Conservation (phyloP, 2,797 vertebrate genomes). For the Alfaro cultratus region DNA sequence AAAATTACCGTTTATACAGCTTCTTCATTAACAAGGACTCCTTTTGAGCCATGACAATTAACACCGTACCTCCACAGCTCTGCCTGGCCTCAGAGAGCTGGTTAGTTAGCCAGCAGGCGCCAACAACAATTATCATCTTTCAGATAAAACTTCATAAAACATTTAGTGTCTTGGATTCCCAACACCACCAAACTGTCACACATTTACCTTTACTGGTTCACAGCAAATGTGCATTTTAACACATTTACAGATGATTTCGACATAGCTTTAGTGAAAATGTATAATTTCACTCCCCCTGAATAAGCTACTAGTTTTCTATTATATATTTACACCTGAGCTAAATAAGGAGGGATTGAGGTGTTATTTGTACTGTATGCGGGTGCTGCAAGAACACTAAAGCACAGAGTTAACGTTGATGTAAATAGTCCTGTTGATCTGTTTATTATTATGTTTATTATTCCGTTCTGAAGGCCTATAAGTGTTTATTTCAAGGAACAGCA, state of each 20-base stretch:
- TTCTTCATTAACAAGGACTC: neutral
- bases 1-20: neutral
- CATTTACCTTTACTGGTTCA: neutral
- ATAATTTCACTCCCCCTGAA: neutral
- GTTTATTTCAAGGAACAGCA: constrained; percentile 22
- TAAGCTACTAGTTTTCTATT: neutral
- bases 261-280: neutral
- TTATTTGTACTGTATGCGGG: neutral
- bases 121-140: neutral
- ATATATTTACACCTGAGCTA: neutral
- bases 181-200: neutral
- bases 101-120: neutral
- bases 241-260: neutral
- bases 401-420: neutral
- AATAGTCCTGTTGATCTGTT: constrained; percentile 15
- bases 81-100: neutral
- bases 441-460: constrained; percentile 21
- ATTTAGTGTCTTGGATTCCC: neutral
- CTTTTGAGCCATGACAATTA: neutral
- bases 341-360: neutral
- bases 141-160: neutral
- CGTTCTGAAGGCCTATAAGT: constrained; percentile 23
- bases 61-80: neutral
- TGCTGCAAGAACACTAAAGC: neutral
- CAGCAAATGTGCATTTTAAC: neutral